These are phyloP conservation scores for Sipha flava DNA, from an alignment of 1,140 invertebrate genomes.

Conservation along the genomic window DNA sequence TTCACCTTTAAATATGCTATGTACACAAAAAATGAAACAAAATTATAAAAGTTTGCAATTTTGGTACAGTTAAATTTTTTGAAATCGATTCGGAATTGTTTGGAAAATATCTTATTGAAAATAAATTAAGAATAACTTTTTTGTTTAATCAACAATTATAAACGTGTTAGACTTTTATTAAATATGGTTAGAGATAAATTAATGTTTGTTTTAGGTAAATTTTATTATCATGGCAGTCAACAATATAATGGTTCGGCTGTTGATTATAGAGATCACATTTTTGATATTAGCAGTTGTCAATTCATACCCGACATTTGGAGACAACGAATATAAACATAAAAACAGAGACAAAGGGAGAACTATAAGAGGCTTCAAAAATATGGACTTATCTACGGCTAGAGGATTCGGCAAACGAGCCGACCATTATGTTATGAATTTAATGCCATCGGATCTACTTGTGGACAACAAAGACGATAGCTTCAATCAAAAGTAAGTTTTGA, in stretches of 20 bases:
- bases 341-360: conserved; percentile 46
- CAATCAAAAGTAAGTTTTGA: conserved; percentile 15
- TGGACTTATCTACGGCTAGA: conserved; percentile 49
- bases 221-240: neutral
- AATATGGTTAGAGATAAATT: no score
- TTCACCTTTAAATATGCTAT: no score
- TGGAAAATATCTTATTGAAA: no score
- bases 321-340: conserved; percentile 35
- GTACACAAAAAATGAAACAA: no score
- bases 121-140: no score
- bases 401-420: conserved; percentile 49
- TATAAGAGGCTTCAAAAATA: conserved; percentile 51
- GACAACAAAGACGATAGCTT: neutral
- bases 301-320: conserved; percentile 42
- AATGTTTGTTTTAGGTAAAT: neutral
- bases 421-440: neutral
- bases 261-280: conserved; percentile 15
- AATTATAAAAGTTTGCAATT: no score
- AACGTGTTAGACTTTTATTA: no score
- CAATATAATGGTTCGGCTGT: neutral
- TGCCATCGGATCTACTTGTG: neutral
- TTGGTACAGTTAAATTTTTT: no score
- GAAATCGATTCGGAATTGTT: no score
- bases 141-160: no score
- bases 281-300: conserved; percentile 38